phyloP scores from a whole-genome alignment of 2,113 vertebrate genomes.

The Cynocephalus volans region DNA sequence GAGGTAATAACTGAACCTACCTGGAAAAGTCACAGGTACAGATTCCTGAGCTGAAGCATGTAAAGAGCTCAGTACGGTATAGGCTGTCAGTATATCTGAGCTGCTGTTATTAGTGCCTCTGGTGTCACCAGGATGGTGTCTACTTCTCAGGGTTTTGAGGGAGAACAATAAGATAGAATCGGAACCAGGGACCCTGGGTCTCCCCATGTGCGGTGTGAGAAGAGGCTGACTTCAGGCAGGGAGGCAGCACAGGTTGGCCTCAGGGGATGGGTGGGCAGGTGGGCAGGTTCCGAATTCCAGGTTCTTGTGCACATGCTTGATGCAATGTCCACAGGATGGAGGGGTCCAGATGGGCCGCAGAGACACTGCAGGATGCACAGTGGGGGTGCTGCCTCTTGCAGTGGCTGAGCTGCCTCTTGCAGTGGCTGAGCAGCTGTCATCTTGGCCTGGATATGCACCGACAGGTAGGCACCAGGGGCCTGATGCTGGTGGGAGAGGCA shows the following conservation, averaged over 20 bases:
- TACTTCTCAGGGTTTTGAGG: background rate
- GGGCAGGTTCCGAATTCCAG: constrained; percentile 71
- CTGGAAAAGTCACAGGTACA: background rate
- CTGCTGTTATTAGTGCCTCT: background rate
- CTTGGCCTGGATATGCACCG: constrained; percentile 72
- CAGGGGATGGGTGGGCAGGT: background rate
- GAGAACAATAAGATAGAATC: background rate
- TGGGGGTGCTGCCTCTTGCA: constrained; percentile 81
- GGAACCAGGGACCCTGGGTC: background rate
- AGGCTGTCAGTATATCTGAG: background rate
- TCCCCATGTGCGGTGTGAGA: background rate
- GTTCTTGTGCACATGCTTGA: constrained; percentile 84
- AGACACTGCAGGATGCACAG: constrained; percentile 81
- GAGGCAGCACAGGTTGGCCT: background rate
- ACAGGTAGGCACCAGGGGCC: background rate
- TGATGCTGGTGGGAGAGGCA: background rate
- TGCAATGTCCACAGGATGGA: constrained; percentile 80
- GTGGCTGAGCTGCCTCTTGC: constrained; percentile 75
- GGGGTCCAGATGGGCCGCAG: constrained; percentile 80
- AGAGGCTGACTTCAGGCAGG: background rate
- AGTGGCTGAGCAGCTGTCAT: constrained; percentile 78
- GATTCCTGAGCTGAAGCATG: background rate
- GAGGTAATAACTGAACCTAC: background rate
- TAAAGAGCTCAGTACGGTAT: background rate
- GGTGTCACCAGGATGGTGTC: background rate